These are phyloP conservation scores for Listronotus bonariensis DNA, from an alignment of 1,140 invertebrate genomes.

Conservation along the genomic window DNA sequence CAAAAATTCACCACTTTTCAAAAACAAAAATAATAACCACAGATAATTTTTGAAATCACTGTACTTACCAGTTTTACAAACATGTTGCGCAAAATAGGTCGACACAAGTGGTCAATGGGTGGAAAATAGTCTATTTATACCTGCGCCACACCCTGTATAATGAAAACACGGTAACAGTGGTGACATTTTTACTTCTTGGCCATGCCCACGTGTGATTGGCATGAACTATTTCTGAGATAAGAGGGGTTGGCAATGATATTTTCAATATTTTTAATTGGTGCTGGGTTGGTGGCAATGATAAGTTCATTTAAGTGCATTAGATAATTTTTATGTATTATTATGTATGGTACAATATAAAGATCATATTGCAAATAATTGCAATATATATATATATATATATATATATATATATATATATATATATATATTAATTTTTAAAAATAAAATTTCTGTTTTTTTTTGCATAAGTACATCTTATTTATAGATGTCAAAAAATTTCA, in stretches of 20 bases:
- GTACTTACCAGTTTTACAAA: constrained; percentile 57
- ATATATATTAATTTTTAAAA: too few species aligned
- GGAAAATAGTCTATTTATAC: constrained; percentile 49
- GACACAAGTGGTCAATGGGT: constrained; percentile 31
- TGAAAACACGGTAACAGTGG: constrained; percentile 23
- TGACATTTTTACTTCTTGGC: constrained; percentile 31
- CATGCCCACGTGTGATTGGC: constrained; percentile 25
- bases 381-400: too few species aligned
- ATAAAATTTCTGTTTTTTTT: too few species aligned
- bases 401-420: too few species aligned
- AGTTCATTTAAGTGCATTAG: too few species aligned
- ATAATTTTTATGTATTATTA: too few species aligned
- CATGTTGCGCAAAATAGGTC: constrained; percentile 51
- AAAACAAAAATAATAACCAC: background rate
- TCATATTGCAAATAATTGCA: too few species aligned
- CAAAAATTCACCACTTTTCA: background rate
- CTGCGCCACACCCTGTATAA: constrained; percentile 50
- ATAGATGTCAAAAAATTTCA: too few species aligned
- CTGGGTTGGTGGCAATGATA: too few species aligned
- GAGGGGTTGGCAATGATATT: constrained; percentile 29
- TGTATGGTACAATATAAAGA: too few species aligned
- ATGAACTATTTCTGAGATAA: constrained; percentile 7
- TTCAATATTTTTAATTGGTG: background rate
- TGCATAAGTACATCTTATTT: too few species aligned
- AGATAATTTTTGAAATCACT: constrained; percentile 14